Base-by-base conservation (phyloP, 1,140 invertebrate genomes). In the Drosophila novamexicana region DNA sequence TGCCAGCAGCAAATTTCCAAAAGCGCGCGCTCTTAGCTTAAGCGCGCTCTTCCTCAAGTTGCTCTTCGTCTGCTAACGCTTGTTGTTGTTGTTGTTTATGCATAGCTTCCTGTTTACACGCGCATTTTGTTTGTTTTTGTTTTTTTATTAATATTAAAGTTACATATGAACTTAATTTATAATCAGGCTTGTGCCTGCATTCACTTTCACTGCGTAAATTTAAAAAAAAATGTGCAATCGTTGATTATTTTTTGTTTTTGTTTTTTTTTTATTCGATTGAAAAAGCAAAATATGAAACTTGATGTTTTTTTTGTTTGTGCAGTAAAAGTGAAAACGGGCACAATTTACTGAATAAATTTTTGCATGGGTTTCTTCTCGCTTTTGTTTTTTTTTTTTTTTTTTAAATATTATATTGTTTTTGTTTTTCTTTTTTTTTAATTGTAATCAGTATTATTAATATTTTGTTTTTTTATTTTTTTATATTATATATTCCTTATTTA, bases 131-230 rank as follows among this genome's bases (percentile, higher is more conserved):
- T 64, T 45, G 9, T n/a, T 40, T 52, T 40, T 62, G 34, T 66
- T 63, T 40, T 75, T 89, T 84, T 84, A 90, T 90, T 89, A 81
- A 89, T 89, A 84, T 89, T 89, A 89, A 89, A 89, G 84, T 89
- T 81, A 89, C 80, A 89, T 88, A 88, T 88, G 84, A 89, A 88
- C 84, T 88, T 89, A 88, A 89, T 84, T 80, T 79, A 83, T 88
- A 88, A 89, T 79, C 84, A 75, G 65, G 37, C 40, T 37, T 65
- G 59, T 37, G 53, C 49, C 57, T 62, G 61, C 10, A 16, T 64
- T 65, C 68, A 71, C 68, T 75, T 71, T 65, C 53, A 71, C 49
- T 56, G 32, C 59, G 22, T 64, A 71, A 50, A 8, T 37, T 50
- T 57, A 45, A 14, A 45, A 70, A 61, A 74, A 75, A 62, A 37